These are phyloP conservation scores for Zoanthus sociatus DNA, from an alignment of 92 coral and sea anemone genomes.

Conservation along the genomic window DNA sequence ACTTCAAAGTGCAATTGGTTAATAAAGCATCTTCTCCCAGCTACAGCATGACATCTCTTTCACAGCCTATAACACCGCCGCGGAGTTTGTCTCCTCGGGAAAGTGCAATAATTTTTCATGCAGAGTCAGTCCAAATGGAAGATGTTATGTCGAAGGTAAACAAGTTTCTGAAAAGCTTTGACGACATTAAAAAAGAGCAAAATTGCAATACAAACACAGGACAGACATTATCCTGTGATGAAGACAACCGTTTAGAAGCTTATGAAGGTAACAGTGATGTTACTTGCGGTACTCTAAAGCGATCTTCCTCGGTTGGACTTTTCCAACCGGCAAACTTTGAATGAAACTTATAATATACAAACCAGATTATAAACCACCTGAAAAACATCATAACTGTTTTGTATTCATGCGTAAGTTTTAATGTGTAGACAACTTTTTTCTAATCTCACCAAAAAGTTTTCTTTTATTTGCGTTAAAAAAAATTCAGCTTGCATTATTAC, in stretches of 20 bases:
- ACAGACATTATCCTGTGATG: not conserved
- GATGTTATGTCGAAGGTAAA: conserved; percentile 80
- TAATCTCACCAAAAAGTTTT: too few species aligned
- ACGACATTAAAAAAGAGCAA: conserved; percentile 64
- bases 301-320: conserved; percentile 44
- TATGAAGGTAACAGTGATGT: conserved; percentile 39
- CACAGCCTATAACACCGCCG: conserved; percentile 57
- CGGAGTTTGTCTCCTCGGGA: conserved; percentile 65
- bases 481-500: too few species aligned
- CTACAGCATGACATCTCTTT: conserved; percentile 48
- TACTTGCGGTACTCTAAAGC: conserved; percentile 28
- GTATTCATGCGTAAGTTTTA: too few species aligned
- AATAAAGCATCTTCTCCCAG: conserved; percentile 54
- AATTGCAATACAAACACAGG: not conserved
- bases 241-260: conserved; percentile 17
- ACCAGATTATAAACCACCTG: too few species aligned
- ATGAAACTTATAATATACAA: conserved; percentile 17
- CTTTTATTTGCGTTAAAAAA: too few species aligned
- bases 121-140: conserved; percentile 51
- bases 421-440: too few species aligned
- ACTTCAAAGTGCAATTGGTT: conserved; percentile 31
- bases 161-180: conserved; percentile 77
- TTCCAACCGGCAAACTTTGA: conserved; percentile 80
- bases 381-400: too few species aligned
- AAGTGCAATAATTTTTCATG: conserved; percentile 64